Percentiles rank a stretch among this genome's conserved stretches.
Evolutionary conservation across 2,888 invertebrate species (phyloP).

Genomic region (Pristionchus japonicus): DNA sequence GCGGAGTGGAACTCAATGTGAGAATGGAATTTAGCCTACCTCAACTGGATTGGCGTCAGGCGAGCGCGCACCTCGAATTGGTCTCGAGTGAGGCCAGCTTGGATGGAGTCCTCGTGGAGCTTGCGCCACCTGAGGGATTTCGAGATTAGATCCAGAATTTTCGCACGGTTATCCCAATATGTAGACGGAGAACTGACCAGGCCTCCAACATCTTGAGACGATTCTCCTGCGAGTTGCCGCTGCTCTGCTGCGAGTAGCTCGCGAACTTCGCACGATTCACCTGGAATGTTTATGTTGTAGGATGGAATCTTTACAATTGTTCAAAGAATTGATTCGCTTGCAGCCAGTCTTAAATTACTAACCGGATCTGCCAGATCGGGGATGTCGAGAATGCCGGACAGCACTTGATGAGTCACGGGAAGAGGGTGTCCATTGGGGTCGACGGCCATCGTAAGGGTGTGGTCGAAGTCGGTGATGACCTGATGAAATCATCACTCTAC

Average conservation of each 20-base stretch:
- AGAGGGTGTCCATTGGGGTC: neutral
- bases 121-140: neutral
- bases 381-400: neutral
- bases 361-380: no score
- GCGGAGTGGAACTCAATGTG: neutral
- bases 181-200: neutral
- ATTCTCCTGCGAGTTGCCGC: no score
- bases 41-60: neutral
- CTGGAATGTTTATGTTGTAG: neutral
- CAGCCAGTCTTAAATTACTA: no score
- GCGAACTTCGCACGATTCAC: neutral
- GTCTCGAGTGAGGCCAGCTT: neutral
- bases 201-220: slow-evolving; percentile 24
- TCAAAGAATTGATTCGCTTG: neutral
- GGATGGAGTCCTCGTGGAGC: neutral
- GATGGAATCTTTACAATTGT: neutral
- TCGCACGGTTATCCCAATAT: neutral
- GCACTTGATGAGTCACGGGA: slow-evolving; percentile 1
- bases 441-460: neutral
- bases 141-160: no score
- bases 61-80: neutral
- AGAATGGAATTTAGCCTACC: neutral
- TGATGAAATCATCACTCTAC: neutral
- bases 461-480: slow-evolving; percentile 19
- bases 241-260: no score